Evolutionary conservation across 2,113 vertebrate genomes (phyloP), one percentile per base, ranked within the genome.

Genomic region (Tetrao urogallus): DNA sequence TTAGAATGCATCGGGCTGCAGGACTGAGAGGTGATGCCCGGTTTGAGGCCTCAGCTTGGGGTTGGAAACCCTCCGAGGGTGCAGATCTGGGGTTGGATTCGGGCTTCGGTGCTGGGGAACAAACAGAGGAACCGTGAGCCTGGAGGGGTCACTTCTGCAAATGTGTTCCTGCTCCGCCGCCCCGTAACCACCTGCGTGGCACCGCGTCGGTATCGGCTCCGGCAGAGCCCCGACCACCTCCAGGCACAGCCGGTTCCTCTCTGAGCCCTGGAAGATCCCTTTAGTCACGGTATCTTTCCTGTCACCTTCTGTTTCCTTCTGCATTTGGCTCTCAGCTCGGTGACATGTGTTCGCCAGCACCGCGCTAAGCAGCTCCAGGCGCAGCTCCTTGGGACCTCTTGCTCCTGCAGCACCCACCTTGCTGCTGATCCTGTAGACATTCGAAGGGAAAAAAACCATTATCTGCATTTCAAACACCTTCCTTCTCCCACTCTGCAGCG

Each of bases 261-360:
- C 64, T 32, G 1, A 28, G 92, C 80, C 70, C 82, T 8, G 96
- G 83, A 67, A 86, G 90, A 47, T 72, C 92, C 95, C 77, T 9
- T 90, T 69, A 95, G 95, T 96, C 96, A 95, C 92, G 86, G 83
- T 90, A 96, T 94, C 90, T 86, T 42, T 56, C 8, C 88, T 52
- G 83, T 86, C 93, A 96, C 93, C 96, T 96, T 94, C 95, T 92
- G 95, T 89, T 96, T 96, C 96, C 96, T 96, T 93, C 95, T 96
- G 77, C 89, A 75, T 95, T 94, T 95, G 95, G 96, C 95, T 96
- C 82, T 72, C 52, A 70, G 95, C 72, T 79, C 5, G 61, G 77
- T 1, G 81, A 92, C 96, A 90, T 95, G 86, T 96, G 96, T 48
- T 93, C 38, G 18, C 96, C 96, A 96, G 95, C 65, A 40, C 93